phyloP scores from a whole-genome alignment of 2,113 vertebrate genomes.

The Tetrao urogallus region DNA sequence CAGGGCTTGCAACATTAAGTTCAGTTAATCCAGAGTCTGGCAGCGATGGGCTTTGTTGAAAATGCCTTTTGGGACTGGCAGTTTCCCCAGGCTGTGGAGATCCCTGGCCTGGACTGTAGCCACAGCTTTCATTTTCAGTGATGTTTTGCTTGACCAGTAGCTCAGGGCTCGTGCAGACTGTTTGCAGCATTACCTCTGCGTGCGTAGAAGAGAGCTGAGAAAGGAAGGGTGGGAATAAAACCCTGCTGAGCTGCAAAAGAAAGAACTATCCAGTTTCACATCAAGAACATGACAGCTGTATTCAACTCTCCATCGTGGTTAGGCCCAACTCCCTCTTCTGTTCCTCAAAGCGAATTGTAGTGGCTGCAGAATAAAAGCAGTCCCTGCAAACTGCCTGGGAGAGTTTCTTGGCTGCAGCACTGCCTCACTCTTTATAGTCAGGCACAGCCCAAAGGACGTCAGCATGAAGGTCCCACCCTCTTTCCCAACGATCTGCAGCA shows the following conservation, averaged over 20 bases:
- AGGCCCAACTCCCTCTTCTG: neutral
- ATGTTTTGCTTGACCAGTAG: neutral
- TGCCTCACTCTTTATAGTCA: constrained; percentile 12
- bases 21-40: constrained; percentile 61
- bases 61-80: constrained; percentile 5
- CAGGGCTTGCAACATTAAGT: neutral
- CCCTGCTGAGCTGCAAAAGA: neutral
- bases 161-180: neutral
- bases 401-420: constrained; percentile 21
- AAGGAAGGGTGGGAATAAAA: neutral
- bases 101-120: constrained; percentile 1
- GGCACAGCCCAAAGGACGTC: constrained; percentile 1
- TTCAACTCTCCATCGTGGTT: neutral
- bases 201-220: neutral
- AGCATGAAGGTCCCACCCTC: constrained; percentile 56
- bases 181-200: constrained; percentile 28
- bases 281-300: neutral
- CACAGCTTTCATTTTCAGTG: neutral
- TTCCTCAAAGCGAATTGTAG: neutral
- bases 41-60: constrained; percentile 50
- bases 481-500: constrained; percentile 8
- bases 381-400: constrained; percentile 17
- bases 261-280: neutral
- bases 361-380: neutral
- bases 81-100: constrained; percentile 59